phyloP scores from a whole-genome alignment of 2,888 invertebrate species.

The Megaustenia siamemsis region DNA sequence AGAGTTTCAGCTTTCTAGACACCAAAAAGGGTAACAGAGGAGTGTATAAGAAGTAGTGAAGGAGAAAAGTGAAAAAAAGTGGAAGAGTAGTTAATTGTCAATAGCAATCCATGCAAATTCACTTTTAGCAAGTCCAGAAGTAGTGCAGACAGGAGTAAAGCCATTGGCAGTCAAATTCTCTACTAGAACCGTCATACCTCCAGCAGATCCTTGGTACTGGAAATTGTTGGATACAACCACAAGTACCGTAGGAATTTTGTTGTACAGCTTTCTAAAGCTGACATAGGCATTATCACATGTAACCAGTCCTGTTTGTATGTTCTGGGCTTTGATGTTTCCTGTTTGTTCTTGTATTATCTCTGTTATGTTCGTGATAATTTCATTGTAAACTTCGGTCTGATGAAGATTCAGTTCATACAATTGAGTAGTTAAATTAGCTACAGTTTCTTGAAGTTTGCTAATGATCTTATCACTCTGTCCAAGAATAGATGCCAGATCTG shows the following conservation, averaged over 20 bases:
- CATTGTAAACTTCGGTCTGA: background rate
- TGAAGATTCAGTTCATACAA: background rate
- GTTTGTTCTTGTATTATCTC: background rate
- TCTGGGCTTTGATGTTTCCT: background rate
- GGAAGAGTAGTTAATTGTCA: no score
- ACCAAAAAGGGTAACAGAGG: no score
- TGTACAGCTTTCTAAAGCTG: background rate
- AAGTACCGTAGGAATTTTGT: background rate
- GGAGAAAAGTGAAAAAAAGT: no score
- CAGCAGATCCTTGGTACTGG: no score
- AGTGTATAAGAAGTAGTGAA: no score
- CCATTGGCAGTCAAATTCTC: background rate
- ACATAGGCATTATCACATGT: background rate
- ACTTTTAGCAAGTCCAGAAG: background rate
- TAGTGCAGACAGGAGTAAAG: background rate
- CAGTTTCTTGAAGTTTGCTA: background rate
- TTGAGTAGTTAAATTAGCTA: background rate
- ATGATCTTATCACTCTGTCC: conserved; percentile 13
- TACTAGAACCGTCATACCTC: no score
- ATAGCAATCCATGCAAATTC: background rate
- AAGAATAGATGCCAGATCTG: conserved; percentile 22
- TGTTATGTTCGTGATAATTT: background rate
- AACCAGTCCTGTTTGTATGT: conserved; percentile 13
- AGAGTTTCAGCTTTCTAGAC: no score
- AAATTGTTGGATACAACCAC: background rate